A percentile compares a stretch with the other conserved stretches of the same genome.
These are phyloP conservation scores for Coenonympha arcania DNA, from an alignment of 2,888 invertebrate genomes.

Conservation along the genomic window DNA sequence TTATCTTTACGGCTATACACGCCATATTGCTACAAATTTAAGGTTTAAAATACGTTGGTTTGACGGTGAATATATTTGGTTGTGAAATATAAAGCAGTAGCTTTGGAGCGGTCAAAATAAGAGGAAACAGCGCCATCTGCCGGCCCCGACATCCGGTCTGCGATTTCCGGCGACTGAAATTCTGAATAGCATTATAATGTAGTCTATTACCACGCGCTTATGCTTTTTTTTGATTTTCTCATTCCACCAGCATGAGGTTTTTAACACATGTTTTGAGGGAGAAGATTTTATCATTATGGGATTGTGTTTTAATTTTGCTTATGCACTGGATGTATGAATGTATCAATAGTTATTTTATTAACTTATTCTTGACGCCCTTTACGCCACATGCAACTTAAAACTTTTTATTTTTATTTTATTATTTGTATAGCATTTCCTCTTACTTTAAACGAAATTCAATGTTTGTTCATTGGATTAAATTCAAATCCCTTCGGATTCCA, in stretches of 20 bases:
- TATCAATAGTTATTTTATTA: too few species aligned
- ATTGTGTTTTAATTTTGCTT: too few species aligned
- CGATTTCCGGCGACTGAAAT: constrained; percentile 56
- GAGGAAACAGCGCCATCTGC: constrained; percentile 66
- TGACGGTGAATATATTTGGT: constrained; percentile 24
- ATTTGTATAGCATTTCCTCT: too few species aligned
- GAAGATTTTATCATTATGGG: background rate
- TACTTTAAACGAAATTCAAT: too few species aligned
- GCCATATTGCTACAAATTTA: constrained; percentile 27
- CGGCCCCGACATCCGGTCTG: constrained; percentile 48
- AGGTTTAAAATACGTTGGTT: constrained; percentile 28
- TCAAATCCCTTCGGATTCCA: too few species aligned
- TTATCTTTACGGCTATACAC: constrained; percentile 23
- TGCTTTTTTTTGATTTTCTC: constrained; percentile 22
- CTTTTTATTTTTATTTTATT: too few species aligned
- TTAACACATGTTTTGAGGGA: constrained; percentile 2
- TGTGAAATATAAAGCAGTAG: constrained; percentile 44
- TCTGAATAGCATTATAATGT: constrained; percentile 58
- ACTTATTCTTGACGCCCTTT: too few species aligned
- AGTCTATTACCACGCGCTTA: constrained; percentile 45
- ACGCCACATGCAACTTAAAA: too few species aligned
- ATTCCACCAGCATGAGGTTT: constrained; percentile 15
- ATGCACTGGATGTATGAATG: too few species aligned
- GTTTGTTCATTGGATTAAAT: too few species aligned
- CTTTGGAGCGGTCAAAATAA: constrained; percentile 68